Evolutionary conservation across 2,888 invertebrate genomes (phyloP).

Genomic region (Lissocephala sabroskyi): DNA sequence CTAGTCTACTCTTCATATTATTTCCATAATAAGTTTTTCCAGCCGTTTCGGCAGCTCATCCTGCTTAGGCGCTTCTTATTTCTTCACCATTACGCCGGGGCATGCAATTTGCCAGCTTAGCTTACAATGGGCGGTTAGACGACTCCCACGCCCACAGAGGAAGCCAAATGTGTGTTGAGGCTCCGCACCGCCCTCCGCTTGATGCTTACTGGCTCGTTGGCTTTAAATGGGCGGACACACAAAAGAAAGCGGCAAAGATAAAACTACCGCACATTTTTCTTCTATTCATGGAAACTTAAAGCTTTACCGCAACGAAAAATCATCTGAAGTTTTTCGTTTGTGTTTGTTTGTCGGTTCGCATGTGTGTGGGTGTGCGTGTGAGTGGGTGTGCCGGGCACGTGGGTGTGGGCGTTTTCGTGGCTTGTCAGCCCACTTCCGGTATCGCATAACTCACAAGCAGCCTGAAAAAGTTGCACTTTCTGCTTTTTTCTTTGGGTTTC

Average conservation of each 20-base stretch:
- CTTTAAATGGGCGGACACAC: not conserved
- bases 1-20: conserved; percentile 38
- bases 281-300: conserved; percentile 40
- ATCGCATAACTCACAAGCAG: conserved; percentile 28
- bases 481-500: conserved; percentile 17
- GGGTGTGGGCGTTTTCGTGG: conserved; percentile 27
- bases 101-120: conserved; percentile 53
- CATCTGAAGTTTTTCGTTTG: no score
- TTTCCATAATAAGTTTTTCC: conserved; percentile 57
- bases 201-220: no score
- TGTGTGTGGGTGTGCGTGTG: conserved; percentile 9
- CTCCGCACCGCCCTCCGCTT: not conserved
- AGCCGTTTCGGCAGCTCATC: conserved; percentile 56
- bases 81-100: conserved; percentile 44
- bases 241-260: not conserved
- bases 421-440: conserved; percentile 48
- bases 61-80: conserved; percentile 56
- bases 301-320: conserved; percentile 20
- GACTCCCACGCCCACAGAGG: not conserved
- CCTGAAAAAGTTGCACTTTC: conserved; percentile 5
- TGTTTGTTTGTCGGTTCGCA: conserved; percentile 16
- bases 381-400: conserved; percentile 26
- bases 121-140: not conserved
- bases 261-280: not conserved
- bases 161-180: not conserved